Evolutionary conservation across 2,113 vertebrate genomes (phyloP), one percentile per base, ranked within the genome.

Genomic region (Albula glossodonta): DNA sequence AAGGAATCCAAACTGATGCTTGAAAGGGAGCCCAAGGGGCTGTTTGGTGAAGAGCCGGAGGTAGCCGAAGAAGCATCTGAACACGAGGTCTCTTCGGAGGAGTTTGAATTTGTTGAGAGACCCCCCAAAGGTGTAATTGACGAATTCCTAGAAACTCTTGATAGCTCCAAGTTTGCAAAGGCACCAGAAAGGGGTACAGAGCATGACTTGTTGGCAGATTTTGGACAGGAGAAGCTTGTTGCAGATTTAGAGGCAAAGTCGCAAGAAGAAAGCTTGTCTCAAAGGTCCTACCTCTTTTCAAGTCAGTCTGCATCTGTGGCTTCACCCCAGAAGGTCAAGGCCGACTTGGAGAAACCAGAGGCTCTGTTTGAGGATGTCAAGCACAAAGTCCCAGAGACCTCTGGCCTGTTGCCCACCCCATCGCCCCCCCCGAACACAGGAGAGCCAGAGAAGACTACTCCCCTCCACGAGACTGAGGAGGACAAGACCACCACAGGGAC

Each of bases 41-140:
- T 90, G 87, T 92, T 92, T 15, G 4, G 89, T 81, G 94, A 94
- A 49, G 94, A 95, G 66, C 87, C 66, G 9, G 92, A 89, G 0
- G 94, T 91, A 4, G 3, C 2, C 2, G 60, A 66, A 74, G 70
- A 74, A 22, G 8, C 8, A 4, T 95, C 95, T 0, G 95, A 96
- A 86, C 95, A 94, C 4, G 95, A 96, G 17, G 92, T 93, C 60
- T 95, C 95, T 0, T 95, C 95, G 2, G 95, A 96, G 84, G 95
- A 96, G 88, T 96, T 96, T 22, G 95, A 96, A 89, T 96, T 96
- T 87, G 94, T 96, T 0, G 95, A 96, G 87, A 91, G 93, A 74
- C 94, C 95, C 0, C 93, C 94, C 0, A 91, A 89, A 49, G 95
- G 95, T 0, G 93, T 93, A 0, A 93, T 95, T 0, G 95, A 96